Evolutionary conservation across 1,140 invertebrate genomes (phyloP).

Genomic region (Drosophila novamexicana): DNA sequence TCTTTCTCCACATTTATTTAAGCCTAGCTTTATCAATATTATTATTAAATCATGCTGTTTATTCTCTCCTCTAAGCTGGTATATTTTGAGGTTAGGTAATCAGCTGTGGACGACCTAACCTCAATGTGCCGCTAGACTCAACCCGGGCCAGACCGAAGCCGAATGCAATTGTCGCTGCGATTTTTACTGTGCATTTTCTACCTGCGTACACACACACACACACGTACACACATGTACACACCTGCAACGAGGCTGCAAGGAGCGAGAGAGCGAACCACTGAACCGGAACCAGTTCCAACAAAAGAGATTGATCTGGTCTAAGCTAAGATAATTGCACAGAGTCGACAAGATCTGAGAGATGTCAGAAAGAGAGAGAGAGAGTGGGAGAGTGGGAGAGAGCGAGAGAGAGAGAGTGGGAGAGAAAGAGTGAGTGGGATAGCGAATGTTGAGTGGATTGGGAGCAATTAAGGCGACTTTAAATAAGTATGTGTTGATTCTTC

Average conservation of each 20-base stretch:
- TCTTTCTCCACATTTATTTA: too few species aligned
- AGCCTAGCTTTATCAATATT: too few species aligned
- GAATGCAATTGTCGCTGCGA: neutral
- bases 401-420: neutral
- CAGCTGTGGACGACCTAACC: neutral
- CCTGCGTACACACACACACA: conserved; percentile 15
- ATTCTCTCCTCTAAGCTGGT: neutral
- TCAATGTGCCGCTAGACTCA: neutral
- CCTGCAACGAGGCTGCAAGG: conserved; percentile 12
- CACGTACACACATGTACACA: neutral
- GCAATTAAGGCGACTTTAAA: conserved; percentile 44
- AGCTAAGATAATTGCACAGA: neutral
- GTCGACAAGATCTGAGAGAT: neutral
- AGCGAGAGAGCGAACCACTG: neutral
- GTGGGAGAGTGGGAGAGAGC: too few species aligned
- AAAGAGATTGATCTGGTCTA: neutral
- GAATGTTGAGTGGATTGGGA: conserved; percentile 9
- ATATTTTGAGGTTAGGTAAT: conserved; percentile 1
- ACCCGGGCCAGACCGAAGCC: neutral
- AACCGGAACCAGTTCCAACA: neutral
- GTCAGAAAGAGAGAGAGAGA: neutral
- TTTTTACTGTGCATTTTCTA: neutral
- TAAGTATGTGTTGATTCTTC: conserved; percentile 52
- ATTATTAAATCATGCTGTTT: neutral
- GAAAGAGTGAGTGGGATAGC: neutral